phyloP scores from a whole-genome alignment of 2,113 vertebrate species.

The Centrocercus urophasianus region DNA sequence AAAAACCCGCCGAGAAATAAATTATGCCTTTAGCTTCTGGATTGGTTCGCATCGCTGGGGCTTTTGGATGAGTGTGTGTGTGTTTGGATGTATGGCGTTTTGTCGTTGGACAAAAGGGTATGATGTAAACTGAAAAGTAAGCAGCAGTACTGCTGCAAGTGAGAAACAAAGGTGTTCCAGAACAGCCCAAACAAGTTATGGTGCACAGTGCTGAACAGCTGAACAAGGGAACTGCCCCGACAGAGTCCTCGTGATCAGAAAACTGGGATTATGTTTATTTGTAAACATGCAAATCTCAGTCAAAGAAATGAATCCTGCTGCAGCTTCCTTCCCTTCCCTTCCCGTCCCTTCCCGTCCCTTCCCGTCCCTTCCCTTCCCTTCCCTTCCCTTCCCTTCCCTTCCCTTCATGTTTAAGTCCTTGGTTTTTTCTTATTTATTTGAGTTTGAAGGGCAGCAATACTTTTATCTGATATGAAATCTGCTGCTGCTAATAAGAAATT shows the following conservation, averaged over 20 bases:
- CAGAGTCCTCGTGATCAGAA: not conserved
- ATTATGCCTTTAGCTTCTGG: not conserved
- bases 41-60: not conserved
- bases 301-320: not conserved
- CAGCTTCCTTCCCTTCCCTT: not conserved
- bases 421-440: not conserved
- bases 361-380: no score
- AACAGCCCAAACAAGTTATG: not conserved
- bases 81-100: not conserved
- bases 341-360: not conserved
- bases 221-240: not conserved
- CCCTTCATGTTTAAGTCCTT: not conserved
- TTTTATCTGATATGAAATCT: not conserved
- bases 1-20: not conserved
- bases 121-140: not conserved
- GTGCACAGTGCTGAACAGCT: not conserved
- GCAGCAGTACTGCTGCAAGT: not conserved
- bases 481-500: not conserved
- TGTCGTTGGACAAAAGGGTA: no score
- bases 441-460: not conserved
- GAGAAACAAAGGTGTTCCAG: not conserved
- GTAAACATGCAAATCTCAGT: not conserved
- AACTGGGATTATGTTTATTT: not conserved
- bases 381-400: no score
- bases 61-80: not conserved